These are phyloP conservation scores for Protonibea diacanthus DNA, from an alignment of 2,797 vertebrate genomes.

Conservation along the genomic window DNA sequence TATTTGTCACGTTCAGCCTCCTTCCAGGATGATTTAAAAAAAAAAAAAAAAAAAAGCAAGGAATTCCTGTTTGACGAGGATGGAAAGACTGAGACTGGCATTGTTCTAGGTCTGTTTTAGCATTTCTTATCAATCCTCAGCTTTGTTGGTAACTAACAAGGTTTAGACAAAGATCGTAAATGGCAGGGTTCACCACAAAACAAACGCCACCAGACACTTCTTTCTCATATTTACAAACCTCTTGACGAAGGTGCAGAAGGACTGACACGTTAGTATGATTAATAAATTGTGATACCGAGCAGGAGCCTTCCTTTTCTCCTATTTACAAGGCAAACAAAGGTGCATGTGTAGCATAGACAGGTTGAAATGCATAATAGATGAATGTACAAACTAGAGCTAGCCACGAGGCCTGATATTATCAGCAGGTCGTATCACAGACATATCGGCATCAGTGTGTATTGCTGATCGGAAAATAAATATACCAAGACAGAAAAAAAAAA, in stretches of 20 bases:
- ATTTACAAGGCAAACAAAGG: conserved; percentile 18
- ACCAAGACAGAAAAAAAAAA: not conserved
- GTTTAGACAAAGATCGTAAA: conserved; percentile 6
- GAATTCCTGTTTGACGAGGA: conserved; percentile 48
- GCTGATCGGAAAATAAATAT: not conserved
- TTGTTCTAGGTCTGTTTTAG: not conserved
- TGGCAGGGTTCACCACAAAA: conserved; percentile 6
- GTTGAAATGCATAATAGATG: conserved; percentile 18
- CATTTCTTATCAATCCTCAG: not conserved
- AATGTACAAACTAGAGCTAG: conserved; percentile 8
- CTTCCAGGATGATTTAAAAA: not conserved
- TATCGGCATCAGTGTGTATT: not conserved
- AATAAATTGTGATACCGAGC: too few species aligned
- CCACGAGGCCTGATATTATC: conserved; percentile 4
- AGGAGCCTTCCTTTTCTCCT: not conserved
- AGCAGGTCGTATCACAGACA: conserved; percentile 2
- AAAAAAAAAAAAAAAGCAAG: not conserved
- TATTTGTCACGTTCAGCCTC: conserved; percentile 26
- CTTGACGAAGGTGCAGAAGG: too few species aligned
- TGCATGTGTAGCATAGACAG: not conserved
- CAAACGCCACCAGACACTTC: conserved; percentile 12
- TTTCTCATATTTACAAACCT: conserved; percentile 2
- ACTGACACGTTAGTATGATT: too few species aligned
- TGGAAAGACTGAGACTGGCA: not conserved
- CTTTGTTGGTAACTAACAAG: not conserved